Conservation (phyloP, 2,797 vertebrate species). For the Lagodon rhomboides region DNA sequence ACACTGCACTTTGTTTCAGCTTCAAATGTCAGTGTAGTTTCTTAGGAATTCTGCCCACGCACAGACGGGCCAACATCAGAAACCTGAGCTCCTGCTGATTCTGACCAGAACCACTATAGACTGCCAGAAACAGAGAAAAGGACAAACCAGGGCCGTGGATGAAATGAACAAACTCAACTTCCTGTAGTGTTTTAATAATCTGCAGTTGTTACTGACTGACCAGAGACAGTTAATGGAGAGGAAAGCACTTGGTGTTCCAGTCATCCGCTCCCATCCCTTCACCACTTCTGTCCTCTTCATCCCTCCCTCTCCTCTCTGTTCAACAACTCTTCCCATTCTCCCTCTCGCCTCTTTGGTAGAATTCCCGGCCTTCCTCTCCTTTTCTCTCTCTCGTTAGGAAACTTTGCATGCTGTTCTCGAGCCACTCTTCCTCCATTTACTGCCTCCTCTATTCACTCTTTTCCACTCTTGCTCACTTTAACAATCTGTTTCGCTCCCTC, state of each 20-base stretch:
- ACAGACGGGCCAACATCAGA: neutral
- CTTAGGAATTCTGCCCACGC: too few species aligned
- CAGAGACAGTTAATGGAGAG: slow-evolving; percentile 47
- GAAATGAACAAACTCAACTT: neutral
- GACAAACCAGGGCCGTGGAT: too few species aligned
- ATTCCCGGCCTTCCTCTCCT: slow-evolving; percentile 38
- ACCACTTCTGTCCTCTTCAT: slow-evolving; percentile 39
- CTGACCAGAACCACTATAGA: too few species aligned
- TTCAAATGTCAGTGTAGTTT: neutral
- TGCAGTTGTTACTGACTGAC: neutral
- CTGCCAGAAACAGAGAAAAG: too few species aligned
- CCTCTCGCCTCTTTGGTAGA: slow-evolving; percentile 34
- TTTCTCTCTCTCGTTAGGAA: slow-evolving; percentile 43
- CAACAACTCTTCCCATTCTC: slow-evolving; percentile 33
- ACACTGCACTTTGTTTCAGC: neutral
- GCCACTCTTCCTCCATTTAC: slow-evolving; percentile 63
- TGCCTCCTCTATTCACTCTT: slow-evolving; percentile 69
- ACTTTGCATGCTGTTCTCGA: slow-evolving; percentile 62
- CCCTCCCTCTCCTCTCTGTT: slow-evolving; percentile 14
- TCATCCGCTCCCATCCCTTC: slow-evolving; percentile 39
- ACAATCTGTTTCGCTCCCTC: slow-evolving; percentile 67
- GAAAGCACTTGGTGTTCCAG: slow-evolving; percentile 20
- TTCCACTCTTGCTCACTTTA: slow-evolving; percentile 67
- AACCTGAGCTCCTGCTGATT: neutral
- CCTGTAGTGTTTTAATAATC: neutral